Evolutionary conservation across 2,113 vertebrate genomes (phyloP).

Genomic region (Coryphaenoides rupestris): DNA sequence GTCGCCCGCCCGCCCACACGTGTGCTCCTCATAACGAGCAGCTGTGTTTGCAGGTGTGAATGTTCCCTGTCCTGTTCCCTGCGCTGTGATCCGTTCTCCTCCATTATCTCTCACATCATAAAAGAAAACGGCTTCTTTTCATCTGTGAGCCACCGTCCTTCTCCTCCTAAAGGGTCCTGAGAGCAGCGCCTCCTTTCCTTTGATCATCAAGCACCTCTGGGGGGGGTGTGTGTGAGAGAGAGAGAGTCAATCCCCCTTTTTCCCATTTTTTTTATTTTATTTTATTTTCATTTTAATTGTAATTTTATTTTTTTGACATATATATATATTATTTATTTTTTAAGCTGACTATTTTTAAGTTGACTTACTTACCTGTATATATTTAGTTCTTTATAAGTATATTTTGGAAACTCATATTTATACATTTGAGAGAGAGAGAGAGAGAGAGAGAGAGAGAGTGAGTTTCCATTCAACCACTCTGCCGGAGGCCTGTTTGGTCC

Average conservation of each 20-base stretch:
- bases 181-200: constrained; percentile 26
- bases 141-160: constrained; percentile 41
- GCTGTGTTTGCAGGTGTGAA: constrained; percentile 59
- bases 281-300: too few species aligned
- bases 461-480: constrained; percentile 14
- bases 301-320: too few species aligned
- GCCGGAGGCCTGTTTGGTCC: constrained; percentile 40
- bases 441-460: too few species aligned
- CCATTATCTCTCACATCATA: constrained; percentile 9
- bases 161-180: constrained; percentile 12
- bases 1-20: neutral
- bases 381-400: too few species aligned
- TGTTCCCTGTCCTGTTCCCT: constrained; percentile 27
- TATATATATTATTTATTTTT: too few species aligned
- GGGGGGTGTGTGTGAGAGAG: too few species aligned
- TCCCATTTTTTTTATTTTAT: too few species aligned
- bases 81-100: constrained; percentile 6
- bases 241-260: too few species aligned
- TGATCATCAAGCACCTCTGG: constrained; percentile 1
- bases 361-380: too few species aligned
- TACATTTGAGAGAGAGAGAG: too few species aligned
- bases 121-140: constrained; percentile 48
- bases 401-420: too few species aligned
- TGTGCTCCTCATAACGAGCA: constrained; percentile 15
- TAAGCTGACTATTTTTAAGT: too few species aligned